Evolutionary conservation across 2,113 vertebrate genomes (phyloP).

Genomic region (Forbesichthys agassizii): DNA sequence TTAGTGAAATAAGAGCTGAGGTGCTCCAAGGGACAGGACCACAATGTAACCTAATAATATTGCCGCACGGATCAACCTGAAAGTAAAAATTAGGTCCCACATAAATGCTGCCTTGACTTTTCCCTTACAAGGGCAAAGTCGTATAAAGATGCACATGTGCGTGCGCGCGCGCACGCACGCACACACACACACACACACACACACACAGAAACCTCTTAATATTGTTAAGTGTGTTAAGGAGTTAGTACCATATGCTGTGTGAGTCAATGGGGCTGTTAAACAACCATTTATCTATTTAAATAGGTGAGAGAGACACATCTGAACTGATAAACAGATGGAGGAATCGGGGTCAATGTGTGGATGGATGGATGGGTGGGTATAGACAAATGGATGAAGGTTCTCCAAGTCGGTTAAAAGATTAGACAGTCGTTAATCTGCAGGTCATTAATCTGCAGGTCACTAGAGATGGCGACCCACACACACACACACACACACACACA

Average conservation of each 20-base stretch:
- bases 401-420: constrained; percentile 49
- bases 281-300: constrained; percentile 63
- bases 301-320: constrained; percentile 54
- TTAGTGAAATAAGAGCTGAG: too few relatives aligned
- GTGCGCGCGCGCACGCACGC: not conserved
- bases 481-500: too few relatives aligned
- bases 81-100: not conserved
- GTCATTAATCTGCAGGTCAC: constrained; percentile 32
- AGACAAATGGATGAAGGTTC: constrained; percentile 40
- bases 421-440: constrained; percentile 46
- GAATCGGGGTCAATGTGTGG: not conserved
- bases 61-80: too few relatives aligned
- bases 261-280: constrained; percentile 62
- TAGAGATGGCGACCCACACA: constrained; percentile 39
- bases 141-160: not conserved
- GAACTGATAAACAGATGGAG: constrained; percentile 37
- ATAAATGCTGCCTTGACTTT: not conserved
- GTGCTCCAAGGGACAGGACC: too few relatives aligned
- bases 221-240: constrained; percentile 45
- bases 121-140: not conserved
- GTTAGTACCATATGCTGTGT: constrained; percentile 53
- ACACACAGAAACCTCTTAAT: constrained; percentile 13
- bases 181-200: constrained; percentile 12
- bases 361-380: constrained; percentile 23
- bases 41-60: too few relatives aligned